Evolutionary conservation across 2,888 invertebrate genomes (phyloP), one percentile per base, ranked within the genome.

Genomic region (Antheraea yamamai): DNA sequence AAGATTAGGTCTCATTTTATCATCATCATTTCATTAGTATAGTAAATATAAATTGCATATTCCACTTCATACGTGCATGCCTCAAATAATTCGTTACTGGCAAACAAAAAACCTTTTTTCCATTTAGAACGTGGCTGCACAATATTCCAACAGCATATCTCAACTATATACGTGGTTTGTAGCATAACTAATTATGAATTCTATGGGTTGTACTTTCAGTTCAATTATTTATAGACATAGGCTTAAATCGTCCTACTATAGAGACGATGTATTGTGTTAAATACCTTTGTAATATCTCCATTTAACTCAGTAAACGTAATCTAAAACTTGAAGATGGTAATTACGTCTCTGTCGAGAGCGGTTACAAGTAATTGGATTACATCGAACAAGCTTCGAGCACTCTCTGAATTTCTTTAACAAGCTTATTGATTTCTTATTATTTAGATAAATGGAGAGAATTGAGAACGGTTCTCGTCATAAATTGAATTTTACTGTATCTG

Each of bases 281-380:
- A 70, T 26, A 39, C 61, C 47, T 12, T 64, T 73, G 26, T 52
- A 55, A 30, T 68, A 18, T 23, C 47, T 51, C 26, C 52, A 68
- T 47, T 30, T 74, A 66, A 68, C 20, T 68, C 39, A 23, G n/a
- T 73, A n/a, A 51, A 73, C 39, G 72, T 55, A 66, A 51, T 70
- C 52, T n/a, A 73, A 51, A 70, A 61, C 23, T 72, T 14, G 52
- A 26, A 71, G 68, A 75, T 18, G 30, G 70, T 74, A 78, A 77
- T 77, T 75, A 76, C 78, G 75, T 81, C 79, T 75, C 77, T 77
- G 73, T 75, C 76, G 68, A 74, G 78, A 70, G 75, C 75, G 74
- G 72, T 73, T 76, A 73, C 75, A 76, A 80, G 81, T 84, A 83
- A 86, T 85, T 81, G 78, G 80, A 82, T 85, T 81, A 83, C 78